Evolutionary conservation across 1,140 invertebrate genomes (phyloP).

Genomic region (Trichonephila inaurata): DNA sequence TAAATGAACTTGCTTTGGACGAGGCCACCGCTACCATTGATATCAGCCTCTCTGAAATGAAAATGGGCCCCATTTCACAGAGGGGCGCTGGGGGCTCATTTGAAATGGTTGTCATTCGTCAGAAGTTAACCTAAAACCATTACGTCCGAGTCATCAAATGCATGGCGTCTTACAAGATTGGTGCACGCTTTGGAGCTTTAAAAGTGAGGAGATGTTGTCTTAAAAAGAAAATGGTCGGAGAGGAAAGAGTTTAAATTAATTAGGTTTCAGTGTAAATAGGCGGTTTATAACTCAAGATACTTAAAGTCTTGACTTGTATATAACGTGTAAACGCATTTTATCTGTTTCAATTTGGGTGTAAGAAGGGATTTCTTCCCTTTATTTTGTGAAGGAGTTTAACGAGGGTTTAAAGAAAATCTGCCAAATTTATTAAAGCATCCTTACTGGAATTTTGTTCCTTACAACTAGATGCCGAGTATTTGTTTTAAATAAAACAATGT

Average conservation of each 20-base stretch:
- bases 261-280: background rate
- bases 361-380: too few species aligned
- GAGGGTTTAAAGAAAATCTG: too few species aligned
- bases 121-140: background rate
- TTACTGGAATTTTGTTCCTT: too few species aligned
- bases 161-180: background rate
- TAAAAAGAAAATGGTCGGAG: background rate
- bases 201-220: background rate
- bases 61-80: conserved; percentile 18
- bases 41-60: background rate
- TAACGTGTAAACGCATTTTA: too few species aligned
- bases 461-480: too few species aligned
- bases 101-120: conserved; percentile 22
- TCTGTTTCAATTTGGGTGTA: too few species aligned
- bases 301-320: too few species aligned
- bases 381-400: too few species aligned
- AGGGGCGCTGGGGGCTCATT: background rate
- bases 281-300: background rate
- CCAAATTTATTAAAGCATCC: too few species aligned
- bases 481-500: too few species aligned
- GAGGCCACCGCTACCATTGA: background rate
- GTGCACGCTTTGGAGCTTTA: background rate
- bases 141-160: conserved; percentile 1
- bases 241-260: background rate
- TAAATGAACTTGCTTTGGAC: conserved; percentile 28